phyloP scores from a whole-genome alignment of 2,888 invertebrate species.

The Glaucopsyche alexis region DNA sequence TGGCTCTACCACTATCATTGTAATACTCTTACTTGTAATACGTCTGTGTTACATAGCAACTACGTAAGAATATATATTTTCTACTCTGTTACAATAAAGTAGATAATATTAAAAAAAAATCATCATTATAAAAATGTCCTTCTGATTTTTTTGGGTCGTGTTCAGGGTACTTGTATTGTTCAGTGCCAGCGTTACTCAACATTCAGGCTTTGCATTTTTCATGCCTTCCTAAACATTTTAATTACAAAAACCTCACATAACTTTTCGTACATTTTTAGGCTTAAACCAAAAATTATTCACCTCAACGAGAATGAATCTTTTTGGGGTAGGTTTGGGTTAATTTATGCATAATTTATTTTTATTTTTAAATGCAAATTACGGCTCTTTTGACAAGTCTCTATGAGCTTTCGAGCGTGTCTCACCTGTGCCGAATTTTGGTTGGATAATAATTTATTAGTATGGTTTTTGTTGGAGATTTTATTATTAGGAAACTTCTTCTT shows the following conservation, averaged over 20 bases:
- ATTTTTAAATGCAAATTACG: conserved; percentile 6
- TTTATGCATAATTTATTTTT: conserved; percentile 16
- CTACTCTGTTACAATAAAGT: too few species aligned
- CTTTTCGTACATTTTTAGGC: background rate
- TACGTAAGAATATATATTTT: too few species aligned
- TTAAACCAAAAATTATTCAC: conserved; percentile 5
- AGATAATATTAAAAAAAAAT: too few species aligned
- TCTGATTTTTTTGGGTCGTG: background rate
- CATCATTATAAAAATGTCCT: background rate
- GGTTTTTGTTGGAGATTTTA: background rate
- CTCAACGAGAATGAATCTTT: conserved; percentile 5
- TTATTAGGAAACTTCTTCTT: too few species aligned
- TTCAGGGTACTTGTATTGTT: background rate
- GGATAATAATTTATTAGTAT: background rate
- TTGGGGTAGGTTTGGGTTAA: background rate
- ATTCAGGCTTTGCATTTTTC: background rate
- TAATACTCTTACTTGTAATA: too few species aligned
- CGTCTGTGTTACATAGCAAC: too few species aligned
- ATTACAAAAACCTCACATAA: background rate
- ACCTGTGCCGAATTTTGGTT: background rate
- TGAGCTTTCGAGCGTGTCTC: background rate
- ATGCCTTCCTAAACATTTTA: conserved; percentile 17
- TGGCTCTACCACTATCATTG: too few species aligned
- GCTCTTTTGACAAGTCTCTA: background rate
- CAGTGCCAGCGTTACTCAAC: background rate